phyloP scores from a whole-genome alignment of 2,888 invertebrate genomes.

The Eristalis pertinax region DNA sequence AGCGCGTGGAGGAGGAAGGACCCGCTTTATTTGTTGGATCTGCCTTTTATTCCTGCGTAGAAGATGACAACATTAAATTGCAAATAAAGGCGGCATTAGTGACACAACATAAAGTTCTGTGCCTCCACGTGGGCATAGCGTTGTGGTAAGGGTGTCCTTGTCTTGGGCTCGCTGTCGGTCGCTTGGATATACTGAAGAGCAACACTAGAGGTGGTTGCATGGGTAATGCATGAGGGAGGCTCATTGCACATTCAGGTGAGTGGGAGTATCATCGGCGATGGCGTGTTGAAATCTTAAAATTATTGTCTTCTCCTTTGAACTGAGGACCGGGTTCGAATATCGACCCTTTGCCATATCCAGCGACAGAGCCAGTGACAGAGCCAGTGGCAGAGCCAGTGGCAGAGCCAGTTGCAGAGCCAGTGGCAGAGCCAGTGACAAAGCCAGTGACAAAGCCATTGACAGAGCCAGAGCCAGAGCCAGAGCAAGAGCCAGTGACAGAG shows the following conservation, averaged over 20 bases:
- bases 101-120: slow-evolving; percentile 18
- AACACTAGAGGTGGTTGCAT: background rate
- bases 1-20: background rate
- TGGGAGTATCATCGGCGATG: background rate
- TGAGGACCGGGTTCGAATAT: background rate
- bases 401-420: too few relatives aligned
- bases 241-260: background rate
- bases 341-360: too few relatives aligned
- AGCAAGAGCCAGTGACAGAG: too few relatives aligned
- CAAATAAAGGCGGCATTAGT: slow-evolving; percentile 30
- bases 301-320: background rate
- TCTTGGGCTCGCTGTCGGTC: background rate
- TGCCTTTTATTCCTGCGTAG: background rate
- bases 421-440: too few relatives aligned
- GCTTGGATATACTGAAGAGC: background rate
- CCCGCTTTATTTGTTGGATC: background rate
- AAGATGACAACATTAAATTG: slow-evolving; percentile 9
- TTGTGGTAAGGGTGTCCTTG: background rate
- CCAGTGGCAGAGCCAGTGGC: too few relatives aligned
- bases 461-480: too few relatives aligned
- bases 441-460: background rate
- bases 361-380: too few relatives aligned
- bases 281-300: background rate
- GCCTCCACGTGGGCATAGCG: background rate
- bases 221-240: background rate